Evolutionary conservation across 2,797 vertebrate species (phyloP), one percentile per base, ranked within the genome.

Genomic region (Ara ararauna): DNA sequence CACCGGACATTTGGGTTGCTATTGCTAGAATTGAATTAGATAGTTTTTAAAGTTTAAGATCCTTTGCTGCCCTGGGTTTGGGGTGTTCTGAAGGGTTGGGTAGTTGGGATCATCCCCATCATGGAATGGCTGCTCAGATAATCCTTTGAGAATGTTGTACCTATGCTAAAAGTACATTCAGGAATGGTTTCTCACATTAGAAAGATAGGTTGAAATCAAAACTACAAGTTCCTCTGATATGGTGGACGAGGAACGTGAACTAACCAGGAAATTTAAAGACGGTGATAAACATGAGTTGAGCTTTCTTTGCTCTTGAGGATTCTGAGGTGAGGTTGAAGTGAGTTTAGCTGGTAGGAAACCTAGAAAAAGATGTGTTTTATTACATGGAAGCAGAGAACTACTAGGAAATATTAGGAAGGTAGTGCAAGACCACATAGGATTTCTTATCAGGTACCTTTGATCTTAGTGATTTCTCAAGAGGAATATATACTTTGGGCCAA

Each of bases 401-500:
- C 4, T 50, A 11, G n/a, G n/a, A 84, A 87, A 23, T 29, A 11
- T 3, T 61, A 65, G 30, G 19, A 72, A 78, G n/a, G n/a, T 2
- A n/a, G 6, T 44, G 29, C 2, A 7, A 67, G 60, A 62, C 15
- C 40, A 34, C 58, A 9, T 10, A 45, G 66, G 18, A 34, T 65
- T 93, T 93, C 73, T 80, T 32, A 16, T 29, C 3, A 4, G 29
- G 45, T 86, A 27, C 42, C 61, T 93, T 78, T 76, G 70, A n/a
- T 87, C 45, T 77, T 32, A 20, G 13, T 48, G 50, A 47, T 86
- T 90, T 53, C 86, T 92, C n/a, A 24, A 72, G 74, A 92, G 60
- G 29, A 78, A 68, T 81, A 40, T 50, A 19, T n/a, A 50, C 42
- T 90, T 86, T 89, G 45, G 77, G 74, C 62, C 77, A 78, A 90